Base-by-base conservation (phyloP, 2,888 invertebrate genomes). In the Abrostola tripartita region DNA sequence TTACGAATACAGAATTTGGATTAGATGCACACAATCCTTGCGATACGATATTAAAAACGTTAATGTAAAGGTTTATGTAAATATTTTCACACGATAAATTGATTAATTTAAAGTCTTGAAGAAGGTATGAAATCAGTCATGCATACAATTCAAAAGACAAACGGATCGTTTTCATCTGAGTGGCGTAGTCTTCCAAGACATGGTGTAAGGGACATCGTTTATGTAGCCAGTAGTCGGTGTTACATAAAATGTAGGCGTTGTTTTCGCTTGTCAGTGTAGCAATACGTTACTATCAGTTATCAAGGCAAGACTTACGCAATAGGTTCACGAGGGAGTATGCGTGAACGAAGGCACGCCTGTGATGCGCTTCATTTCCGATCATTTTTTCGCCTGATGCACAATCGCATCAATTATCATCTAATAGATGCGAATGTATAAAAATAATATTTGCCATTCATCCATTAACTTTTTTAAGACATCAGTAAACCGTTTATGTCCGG, bases 281-380 rank as follows among this genome's bases (percentile, higher is more conserved):
- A 91, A 91, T 81, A 78, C 82, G 74, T 89, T 88, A 88, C 88
- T 89, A 88, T 90, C 88, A 83, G 87, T 89, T 91, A 90, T 89
- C 88, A 86, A 85, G 77, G 79, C 76, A 57, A n/a, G n/a, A 81
- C 78, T 91, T 91, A 79, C 83, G 89, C 84, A 92, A 92, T 85
- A 65, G 65, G 67, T 62, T 52, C 83, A 84, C 85, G 85, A 86
- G 85, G 89, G 85, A 79, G 79, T 75, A 76, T 81, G 81, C 73
- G 78, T 71, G 73, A 71, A 74, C 56, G 64, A 56, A 55, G 71
- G 75, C 75, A 78, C 76, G 74, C 76, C 71, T 54, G 69, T 73
- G 76, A 82, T 75, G 78, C 74, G 73, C 76, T 71, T 71, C 65
- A 66, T 81, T 81, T 74, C 81, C 82, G 71, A 68, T 68, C 51